These are phyloP conservation scores for Sebastes variabilis DNA, from an alignment of 2,797 vertebrate species.

Conservation along the genomic window DNA sequence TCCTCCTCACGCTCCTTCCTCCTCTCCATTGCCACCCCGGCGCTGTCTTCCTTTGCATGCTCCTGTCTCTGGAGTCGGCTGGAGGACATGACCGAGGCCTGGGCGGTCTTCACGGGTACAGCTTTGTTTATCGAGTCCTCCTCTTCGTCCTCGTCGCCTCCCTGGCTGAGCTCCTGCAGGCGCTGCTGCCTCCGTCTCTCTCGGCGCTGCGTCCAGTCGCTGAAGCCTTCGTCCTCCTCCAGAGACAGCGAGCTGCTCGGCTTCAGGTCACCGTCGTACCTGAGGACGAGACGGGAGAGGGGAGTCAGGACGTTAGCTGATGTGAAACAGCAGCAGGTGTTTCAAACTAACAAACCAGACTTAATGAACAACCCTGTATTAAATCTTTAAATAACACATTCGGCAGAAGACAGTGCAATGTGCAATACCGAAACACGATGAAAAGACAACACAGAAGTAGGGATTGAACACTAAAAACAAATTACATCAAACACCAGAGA, in stretches of 20 bases:
- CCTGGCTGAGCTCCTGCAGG: constrained; percentile 64
- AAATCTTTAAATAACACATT: neutral
- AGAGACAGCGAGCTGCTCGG: constrained; percentile 73
- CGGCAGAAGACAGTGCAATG: neutral
- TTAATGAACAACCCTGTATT: neutral
- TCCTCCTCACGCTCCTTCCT: constrained; percentile 25
- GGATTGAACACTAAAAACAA: neutral
- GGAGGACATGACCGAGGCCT: constrained; percentile 9
- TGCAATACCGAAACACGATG: neutral
- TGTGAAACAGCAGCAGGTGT: neutral
- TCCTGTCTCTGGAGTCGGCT: constrained; percentile 44
- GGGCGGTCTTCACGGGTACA: constrained; percentile 5
- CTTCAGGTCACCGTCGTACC: constrained; percentile 78
- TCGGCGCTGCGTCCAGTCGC: constrained; percentile 91
- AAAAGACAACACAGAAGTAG: neutral
- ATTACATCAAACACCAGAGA: neutral
- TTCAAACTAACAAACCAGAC: neutral
- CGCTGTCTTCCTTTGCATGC: constrained; percentile 18
- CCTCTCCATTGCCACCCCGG: constrained; percentile 29
- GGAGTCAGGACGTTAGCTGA: neutral
- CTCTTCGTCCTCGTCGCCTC: constrained; percentile 54
- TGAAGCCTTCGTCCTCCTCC: constrained; percentile 95
- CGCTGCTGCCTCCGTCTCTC: constrained; percentile 80
- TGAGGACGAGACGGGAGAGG: constrained; percentile 34
- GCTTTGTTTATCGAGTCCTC: neutral